Evolutionary conservation across 37 sponge, comb jelly and placozoan species (phyloP), one percentile per base, ranked within the genome.

Genomic region (Bolinopsis microptera): DNA sequence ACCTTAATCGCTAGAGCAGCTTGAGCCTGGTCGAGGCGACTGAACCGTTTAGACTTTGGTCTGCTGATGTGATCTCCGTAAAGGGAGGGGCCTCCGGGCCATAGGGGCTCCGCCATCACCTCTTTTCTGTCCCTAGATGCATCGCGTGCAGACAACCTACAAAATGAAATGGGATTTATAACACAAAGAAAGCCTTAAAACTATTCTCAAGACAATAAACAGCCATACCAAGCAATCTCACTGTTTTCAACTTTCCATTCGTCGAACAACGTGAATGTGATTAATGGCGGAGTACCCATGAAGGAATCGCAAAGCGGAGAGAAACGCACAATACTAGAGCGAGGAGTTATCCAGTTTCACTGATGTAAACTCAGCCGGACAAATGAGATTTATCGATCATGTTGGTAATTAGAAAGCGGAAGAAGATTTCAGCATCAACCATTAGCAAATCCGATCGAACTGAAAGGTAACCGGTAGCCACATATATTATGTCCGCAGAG

Each of bases 1-100:
- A 77, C 80, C 80, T 77, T 77, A 22, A 77, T 77, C 0, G 35
- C 80, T 1, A 77, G 36, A 35, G 80, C 80, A 77, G 80, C 80
- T 16, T 77, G 80, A 32, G 80, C 80, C 35, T 77, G 33, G 21
- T 77, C 80, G 16, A 77, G 32, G 3, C 80, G 1, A 1, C 18
- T 77, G 80, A 77, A 77, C 9, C 80, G 80, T 77, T 77, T 77
- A 32, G 80, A 77, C 1, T 32, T 32, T 22, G 80, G 80, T 77
- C 36, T 28, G 36, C 36, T 32, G 35, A 32, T 34, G 13, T 5
- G 61, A 13, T 48, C 61, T 5, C 9, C 13, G 61, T 48, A 48
- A 48, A 48, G 61, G 13, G 9, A 48, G 5, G 61, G 61, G 61
- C 61, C 61, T 18, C 61, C 61, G 13, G 61, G 61, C 61, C 61